phyloP scores from a whole-genome alignment of 2,113 vertebrate species.

The Lasiurus cinereus region DNA sequence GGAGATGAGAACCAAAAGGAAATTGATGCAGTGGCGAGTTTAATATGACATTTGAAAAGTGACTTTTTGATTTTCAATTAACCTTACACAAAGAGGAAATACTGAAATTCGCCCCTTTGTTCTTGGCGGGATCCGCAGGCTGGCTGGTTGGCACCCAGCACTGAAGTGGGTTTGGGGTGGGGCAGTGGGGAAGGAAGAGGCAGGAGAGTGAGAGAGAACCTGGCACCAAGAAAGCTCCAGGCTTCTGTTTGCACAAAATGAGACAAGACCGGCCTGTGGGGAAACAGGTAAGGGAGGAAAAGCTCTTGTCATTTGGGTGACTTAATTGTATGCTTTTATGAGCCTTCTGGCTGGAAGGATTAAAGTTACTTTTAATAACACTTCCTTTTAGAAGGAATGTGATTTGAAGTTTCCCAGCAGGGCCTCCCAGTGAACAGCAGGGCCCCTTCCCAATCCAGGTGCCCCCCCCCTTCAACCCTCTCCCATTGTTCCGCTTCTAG shows the following conservation, averaged over 20 bases:
- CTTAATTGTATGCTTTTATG: conserved; percentile 90
- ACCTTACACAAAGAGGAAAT: conserved; percentile 87
- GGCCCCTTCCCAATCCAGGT: conserved; percentile 62
- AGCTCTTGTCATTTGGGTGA: conserved; percentile 88
- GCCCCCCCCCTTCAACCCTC: conserved; percentile 45
- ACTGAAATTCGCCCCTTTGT: conserved; percentile 85
- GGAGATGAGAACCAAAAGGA: conserved; percentile 82
- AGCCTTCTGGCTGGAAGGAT: conserved; percentile 87
- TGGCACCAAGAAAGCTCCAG: conserved; percentile 66
- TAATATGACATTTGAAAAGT: conserved; percentile 86
- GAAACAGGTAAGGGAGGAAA: conserved; percentile 87
- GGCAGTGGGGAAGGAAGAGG: not conserved
- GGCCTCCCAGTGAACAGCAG: conserved; percentile 83
- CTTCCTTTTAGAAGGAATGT: conserved; percentile 87
- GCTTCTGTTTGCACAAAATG: conserved; percentile 80
- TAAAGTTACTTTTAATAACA: conserved; percentile 91
- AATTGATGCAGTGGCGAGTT: conserved; percentile 85
- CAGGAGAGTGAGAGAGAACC: not conserved
- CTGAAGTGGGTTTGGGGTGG: conserved; percentile 47
- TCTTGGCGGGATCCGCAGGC: conserved; percentile 78
- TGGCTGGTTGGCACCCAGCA: conserved; percentile 55
- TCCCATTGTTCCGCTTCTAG: conserved; percentile 76
- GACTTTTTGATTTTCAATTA: conserved; percentile 90
- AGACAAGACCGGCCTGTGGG: conserved; percentile 83
- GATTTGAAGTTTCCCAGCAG: conserved; percentile 89